A percentile compares a stretch with the other conserved stretches of the same genome.
These are phyloP conservation scores for Microtus pennsylvanicus DNA, from an alignment of 2,113 vertebrate genomes.

Conservation along the genomic window DNA sequence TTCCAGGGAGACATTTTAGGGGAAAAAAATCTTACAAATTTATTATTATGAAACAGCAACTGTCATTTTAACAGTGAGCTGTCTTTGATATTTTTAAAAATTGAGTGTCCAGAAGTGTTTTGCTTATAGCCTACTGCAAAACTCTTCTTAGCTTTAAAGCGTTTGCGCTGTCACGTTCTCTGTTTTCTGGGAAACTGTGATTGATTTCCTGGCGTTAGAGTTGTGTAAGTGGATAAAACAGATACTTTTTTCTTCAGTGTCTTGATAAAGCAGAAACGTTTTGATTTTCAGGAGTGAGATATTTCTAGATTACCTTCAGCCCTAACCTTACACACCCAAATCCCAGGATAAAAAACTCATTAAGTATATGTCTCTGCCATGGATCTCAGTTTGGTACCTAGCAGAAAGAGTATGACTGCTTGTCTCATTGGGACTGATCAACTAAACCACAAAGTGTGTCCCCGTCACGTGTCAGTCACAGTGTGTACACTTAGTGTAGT, in stretches of 20 bases:
- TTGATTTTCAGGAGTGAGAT: neutral
- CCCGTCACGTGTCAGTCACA: neutral
- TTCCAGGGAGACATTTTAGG: neutral
- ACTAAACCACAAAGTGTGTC: neutral
- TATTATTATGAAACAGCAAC: neutral
- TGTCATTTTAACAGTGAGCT: neutral
- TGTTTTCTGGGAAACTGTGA: neutral
- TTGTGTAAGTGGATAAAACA: neutral
- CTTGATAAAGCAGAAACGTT: neutral
- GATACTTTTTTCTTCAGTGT: neutral
- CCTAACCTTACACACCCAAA: neutral
- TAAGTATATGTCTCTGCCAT: neutral
- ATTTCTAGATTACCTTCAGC: neutral
- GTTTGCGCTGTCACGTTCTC: neutral
- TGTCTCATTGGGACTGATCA: accelerated
- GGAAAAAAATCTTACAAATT: neutral
- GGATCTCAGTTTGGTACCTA: neutral
- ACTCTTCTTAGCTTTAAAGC: neutral
- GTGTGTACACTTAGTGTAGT: neutral
- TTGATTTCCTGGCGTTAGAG: neutral
- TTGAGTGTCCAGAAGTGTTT: neutral
- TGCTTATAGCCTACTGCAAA: neutral
- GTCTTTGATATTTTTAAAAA: neutral
- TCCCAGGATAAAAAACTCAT: conserved; percentile 37
- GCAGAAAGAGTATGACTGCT: neutral